A percentile compares a stretch with the other conserved stretches of the same genome.
phyloP scores from a whole-genome alignment of 2,888 invertebrate species.

The Amphipoea oculea region DNA sequence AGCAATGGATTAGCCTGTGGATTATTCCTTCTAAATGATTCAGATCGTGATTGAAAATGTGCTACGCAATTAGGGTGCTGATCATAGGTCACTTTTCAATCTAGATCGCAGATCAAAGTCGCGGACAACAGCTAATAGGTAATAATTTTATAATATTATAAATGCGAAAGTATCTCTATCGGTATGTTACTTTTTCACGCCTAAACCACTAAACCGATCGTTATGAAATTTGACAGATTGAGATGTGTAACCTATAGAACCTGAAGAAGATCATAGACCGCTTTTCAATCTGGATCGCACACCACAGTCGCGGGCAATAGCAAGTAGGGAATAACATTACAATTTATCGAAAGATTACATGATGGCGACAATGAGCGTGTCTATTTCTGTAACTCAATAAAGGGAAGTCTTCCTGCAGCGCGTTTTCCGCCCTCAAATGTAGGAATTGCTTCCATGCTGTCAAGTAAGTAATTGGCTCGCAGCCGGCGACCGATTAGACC shows the following conservation, averaged over 20 bases:
- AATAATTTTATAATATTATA: not conserved
- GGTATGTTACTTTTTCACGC: not conserved
- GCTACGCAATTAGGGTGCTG: not conserved
- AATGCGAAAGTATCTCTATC: not conserved
- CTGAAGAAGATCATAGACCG: not conserved
- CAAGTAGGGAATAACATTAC: not conserved
- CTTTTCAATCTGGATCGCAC: not conserved
- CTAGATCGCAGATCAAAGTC: not conserved
- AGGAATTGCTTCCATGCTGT: constrained; percentile 90
- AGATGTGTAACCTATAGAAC: not conserved
- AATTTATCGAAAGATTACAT: constrained; percentile 46
- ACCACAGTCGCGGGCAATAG: not conserved
- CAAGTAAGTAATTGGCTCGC: constrained; percentile 89
- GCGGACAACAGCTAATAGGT: not conserved
- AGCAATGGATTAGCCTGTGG: not conserved
- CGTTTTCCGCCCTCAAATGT: constrained; percentile 89
- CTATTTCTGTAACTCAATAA: constrained; percentile 85
- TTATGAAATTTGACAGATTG: not conserved
- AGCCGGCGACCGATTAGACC: constrained; percentile 88
- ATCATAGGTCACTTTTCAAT: not conserved
- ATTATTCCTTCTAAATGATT: not conserved
- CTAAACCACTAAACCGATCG: not conserved
- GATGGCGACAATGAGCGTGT: constrained; percentile 75
- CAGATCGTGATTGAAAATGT: not conserved
- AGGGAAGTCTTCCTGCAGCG: constrained; percentile 89